Base-by-base conservation (phyloP, 2,797 vertebrate genomes). In the Myotis findleyi region DNA sequence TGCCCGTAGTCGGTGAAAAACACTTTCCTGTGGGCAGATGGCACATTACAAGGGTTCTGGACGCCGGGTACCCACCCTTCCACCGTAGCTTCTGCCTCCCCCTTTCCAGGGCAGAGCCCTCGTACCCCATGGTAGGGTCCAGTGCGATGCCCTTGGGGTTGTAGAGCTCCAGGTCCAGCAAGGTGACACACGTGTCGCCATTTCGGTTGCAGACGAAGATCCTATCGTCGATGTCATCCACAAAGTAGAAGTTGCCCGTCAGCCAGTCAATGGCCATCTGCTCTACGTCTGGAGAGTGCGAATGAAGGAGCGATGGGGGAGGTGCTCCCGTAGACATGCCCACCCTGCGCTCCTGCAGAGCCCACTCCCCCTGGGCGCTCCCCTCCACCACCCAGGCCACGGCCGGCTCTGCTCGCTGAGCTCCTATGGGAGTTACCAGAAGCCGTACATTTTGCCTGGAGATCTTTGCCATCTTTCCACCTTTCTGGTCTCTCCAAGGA, bases 181-280 rank as follows among this genome's bases (percentile, higher is more conserved):
- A 98, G 0, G 99, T 99, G 97, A 99, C 99, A 0, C 99, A 99
- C 1, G 99, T 99, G 98, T 99, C 98, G 8, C 99, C 99, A 0
- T 99, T 99, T 97, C 99, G 99, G 98, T 99, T 99, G 98, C 99
- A 99, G 53, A 99, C 99, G 38, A 99, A 99, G 97, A 99, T 99
- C 30, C 99, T 98, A 97, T 99, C 99, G 0, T 99, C 99, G 5
- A 99, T 99, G 96, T 99, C 99, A 92, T 99, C 99, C 97, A 99
- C 99, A 33, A 99, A 99, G 99, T 99, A 99, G 98, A 99, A 99
- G 98, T 99, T 99, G 97, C 99, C 99, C 0, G 99, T 99, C 97
- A 99, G 98, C 99, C 99, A 99, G 98, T 99, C 99, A 0, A 99
- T 99, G 80, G 99, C 99, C 99, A 99, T 99, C 98, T 99, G 99